Evolutionary conservation across 2,113 vertebrate genomes (phyloP), one percentile per base, ranked within the genome.

Genomic region (Xenopus tropicalis): DNA sequence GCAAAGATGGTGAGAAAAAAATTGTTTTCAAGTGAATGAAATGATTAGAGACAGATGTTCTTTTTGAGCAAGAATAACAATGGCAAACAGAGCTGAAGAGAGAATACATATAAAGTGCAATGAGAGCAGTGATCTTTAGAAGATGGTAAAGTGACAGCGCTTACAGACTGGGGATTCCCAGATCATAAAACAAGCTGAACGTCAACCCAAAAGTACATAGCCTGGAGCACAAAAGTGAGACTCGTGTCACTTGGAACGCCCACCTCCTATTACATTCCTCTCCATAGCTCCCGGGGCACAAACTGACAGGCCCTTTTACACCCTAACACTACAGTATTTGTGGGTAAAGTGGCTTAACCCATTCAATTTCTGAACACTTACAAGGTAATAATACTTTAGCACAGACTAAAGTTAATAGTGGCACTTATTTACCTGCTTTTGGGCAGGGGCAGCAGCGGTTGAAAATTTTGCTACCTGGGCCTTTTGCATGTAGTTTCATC

Each of bases 121-220:
- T 19, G 19, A 57, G 14, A 19, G 19, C 54, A 57, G 54, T 8
- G 54, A 57, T 57, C 17, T 14, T 57, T 20, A 20, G 5, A 57
- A 44, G 54, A 42, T 11, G n/a, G n/a, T n/a, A n/a, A n/a, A 11
- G 23, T 65, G 22, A 21, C 17, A 37, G 29, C n/a, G 71, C 51
- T 65, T n/a, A 21, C 17, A 59, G 25, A 66, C 21, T 74, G 72
- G 72, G 72, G 72, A 74, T 74, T 74, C 72, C 72, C 72, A 68
- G 44, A 23, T 74, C 72, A 68, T 74, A 74, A 74, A 74, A 74
- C 72, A 74, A 74, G 72, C 57, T 37, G 37, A 58, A 14, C 68
- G 72, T 74, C 72, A 74, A 56, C 23, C 56, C 23, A 37, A 68
- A 74, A 59, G 64, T 42, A 74, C 65, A 74, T 37, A 74, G 72